A percentile compares a stretch with the other conserved stretches of the same genome.
phyloP scores from a whole-genome alignment of 2,113 vertebrate species.

The Australoheros scitulus region DNA sequence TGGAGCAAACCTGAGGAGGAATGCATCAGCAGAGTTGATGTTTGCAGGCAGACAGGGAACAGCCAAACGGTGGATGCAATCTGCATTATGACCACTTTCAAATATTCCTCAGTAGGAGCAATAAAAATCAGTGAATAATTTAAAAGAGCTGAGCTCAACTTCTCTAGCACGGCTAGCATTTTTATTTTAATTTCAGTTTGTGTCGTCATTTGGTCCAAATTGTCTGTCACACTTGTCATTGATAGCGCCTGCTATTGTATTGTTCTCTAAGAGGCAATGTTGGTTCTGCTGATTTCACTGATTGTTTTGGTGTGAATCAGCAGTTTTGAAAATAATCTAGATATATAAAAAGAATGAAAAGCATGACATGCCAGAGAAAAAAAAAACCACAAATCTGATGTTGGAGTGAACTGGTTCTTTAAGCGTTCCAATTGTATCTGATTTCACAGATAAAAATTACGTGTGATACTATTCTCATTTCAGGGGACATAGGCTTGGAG shows the following conservation, averaged over 20 bases:
- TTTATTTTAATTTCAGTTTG: background rate
- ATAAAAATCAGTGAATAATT: background rate
- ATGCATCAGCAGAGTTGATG: background rate
- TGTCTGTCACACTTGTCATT: background rate
- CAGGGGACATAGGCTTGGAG: background rate
- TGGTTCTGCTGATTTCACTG: background rate
- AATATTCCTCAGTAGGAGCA: background rate
- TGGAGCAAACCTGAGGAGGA: background rate
- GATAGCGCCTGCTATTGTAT: background rate
- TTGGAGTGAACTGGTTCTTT: background rate
- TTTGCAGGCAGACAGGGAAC: background rate
- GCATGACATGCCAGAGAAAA: background rate
- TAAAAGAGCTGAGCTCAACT: background rate
- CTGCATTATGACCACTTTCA: background rate
- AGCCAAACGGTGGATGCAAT: background rate
- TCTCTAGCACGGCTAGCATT: background rate
- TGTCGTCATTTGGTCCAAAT: background rate
- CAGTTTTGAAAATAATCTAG: background rate
- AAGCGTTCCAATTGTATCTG: background rate
- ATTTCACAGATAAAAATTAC: background rate
- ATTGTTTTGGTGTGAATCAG: background rate
- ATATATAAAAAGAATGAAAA: background rate
- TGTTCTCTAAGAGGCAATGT: background rate
- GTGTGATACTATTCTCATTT: background rate
- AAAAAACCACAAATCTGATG: background rate